Evolutionary conservation across 2,797 vertebrate species (phyloP).

Genomic region (Clarias laeviceps): DNA sequence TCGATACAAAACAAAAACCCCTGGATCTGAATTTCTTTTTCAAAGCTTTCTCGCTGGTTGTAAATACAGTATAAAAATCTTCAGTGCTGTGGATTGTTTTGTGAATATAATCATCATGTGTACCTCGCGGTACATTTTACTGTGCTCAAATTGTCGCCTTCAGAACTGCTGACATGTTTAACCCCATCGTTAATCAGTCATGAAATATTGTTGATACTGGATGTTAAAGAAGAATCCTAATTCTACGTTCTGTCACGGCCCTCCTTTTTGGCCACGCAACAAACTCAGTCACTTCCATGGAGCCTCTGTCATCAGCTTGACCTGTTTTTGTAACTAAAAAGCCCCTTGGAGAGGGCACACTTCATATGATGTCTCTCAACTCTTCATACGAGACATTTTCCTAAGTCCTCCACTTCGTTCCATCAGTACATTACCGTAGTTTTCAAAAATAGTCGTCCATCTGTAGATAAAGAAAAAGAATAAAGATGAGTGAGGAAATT

Average conservation of each 20-base stretch:
- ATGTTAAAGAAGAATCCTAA: constrained; percentile 67
- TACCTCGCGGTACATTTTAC: constrained; percentile 81
- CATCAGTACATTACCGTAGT: constrained; percentile 99
- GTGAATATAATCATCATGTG: constrained; percentile 74
- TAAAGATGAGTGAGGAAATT: neutral
- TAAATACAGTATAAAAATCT: constrained; percentile 88
- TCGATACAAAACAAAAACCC: constrained; percentile 76
- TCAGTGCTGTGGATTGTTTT: constrained; percentile 81
- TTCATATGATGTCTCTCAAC: constrained; percentile 74
- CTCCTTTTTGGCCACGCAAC: constrained; percentile 64
- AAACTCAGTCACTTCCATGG: constrained; percentile 76
- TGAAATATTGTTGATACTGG: constrained; percentile 65
- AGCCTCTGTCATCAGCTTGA: constrained; percentile 71
- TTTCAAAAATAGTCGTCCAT: constrained; percentile 99
- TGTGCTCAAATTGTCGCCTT: constrained; percentile 90
- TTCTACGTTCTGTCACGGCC: constrained; percentile 74
- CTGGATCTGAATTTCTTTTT: constrained; percentile 76
- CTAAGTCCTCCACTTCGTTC: constrained; percentile 67
- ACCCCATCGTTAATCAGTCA: constrained; percentile 60
- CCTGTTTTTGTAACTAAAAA: constrained; percentile 74
- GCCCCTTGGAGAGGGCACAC: constrained; percentile 76
- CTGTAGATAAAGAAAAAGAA: constrained; percentile 74
- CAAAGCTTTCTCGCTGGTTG: constrained; percentile 92
- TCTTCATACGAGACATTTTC: constrained; percentile 74
- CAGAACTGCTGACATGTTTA: constrained; percentile 71